These are phyloP conservation scores for Mechanitis messenoides DNA, from an alignment of 2,888 invertebrate species.

Conservation along the genomic window DNA sequence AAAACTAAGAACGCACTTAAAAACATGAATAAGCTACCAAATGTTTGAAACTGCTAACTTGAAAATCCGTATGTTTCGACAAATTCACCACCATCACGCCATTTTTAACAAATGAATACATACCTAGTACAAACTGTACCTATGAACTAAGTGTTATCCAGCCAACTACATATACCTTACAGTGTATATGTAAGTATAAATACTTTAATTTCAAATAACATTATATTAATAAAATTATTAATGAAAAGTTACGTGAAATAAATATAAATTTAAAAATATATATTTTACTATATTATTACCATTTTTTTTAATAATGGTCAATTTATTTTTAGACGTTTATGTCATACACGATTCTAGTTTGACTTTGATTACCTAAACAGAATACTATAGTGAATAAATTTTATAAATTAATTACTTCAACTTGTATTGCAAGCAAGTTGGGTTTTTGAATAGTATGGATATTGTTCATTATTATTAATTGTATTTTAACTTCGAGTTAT, in stretches of 20 bases:
- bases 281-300: neutral
- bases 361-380: neutral
- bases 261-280: neutral
- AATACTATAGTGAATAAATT: neutral
- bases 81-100: slow-evolving; percentile 67
- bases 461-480: no score
- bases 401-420: neutral
- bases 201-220: neutral
- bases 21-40: slow-evolving; percentile 50
- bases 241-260: neutral
- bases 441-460: no score
- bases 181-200: slow-evolving; percentile 12
- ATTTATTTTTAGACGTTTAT: neutral
- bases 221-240: neutral
- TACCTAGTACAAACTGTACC: slow-evolving; percentile 24
- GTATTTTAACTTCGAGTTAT: no score
- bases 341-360: neutral
- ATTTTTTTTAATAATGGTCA: neutral
- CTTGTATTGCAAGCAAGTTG: neutral
- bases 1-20: slow-evolving; percentile 51
- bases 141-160: slow-evolving; percentile 24
- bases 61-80: slow-evolving; percentile 63
- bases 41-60: slow-evolving; percentile 60
- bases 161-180: slow-evolving; percentile 25
- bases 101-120: slow-evolving; percentile 74